These are phyloP conservation scores for Melitaea athalia DNA, from an alignment of 2,888 invertebrate genomes.

Conservation along the genomic window DNA sequence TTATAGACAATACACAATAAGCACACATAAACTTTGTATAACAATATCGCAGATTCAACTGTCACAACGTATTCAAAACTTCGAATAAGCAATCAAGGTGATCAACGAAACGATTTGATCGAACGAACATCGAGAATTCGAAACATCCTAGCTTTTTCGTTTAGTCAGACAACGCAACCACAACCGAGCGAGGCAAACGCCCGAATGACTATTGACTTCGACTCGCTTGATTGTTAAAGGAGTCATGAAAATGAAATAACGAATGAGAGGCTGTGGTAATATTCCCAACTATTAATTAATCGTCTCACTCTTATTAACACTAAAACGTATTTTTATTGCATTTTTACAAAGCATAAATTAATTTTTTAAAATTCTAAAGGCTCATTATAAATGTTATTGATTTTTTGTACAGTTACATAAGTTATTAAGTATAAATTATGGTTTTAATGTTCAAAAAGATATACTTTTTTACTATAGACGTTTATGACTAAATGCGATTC, in stretches of 20 bases:
- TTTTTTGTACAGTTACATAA: background rate
- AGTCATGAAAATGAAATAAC: constrained; percentile 33
- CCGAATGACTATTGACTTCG: constrained; percentile 64
- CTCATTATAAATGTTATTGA: constrained; percentile 2
- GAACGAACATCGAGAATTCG: constrained; percentile 53
- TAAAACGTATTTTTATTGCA: constrained; percentile 26
- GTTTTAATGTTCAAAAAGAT: background rate
- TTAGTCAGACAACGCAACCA: constrained; percentile 54
- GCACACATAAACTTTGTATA: constrained; percentile 19
- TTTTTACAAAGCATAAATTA: background rate
- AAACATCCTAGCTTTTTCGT: constrained; percentile 25
- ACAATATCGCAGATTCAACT: constrained; percentile 26
- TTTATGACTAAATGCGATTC: background rate
- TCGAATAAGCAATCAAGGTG: constrained; percentile 28
- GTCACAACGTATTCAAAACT: constrained; percentile 29
- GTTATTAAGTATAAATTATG: background rate
- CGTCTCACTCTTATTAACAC: constrained; percentile 38
- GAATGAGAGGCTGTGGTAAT: constrained; percentile 31
- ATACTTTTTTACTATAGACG: background rate
- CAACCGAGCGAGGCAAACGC: constrained; percentile 62
- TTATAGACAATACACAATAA: constrained; percentile 8
- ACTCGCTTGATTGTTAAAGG: constrained; percentile 37
- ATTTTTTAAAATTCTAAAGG: background rate
- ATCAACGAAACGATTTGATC: constrained; percentile 31
- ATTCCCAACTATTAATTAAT: constrained; percentile 31